Evolutionary conservation across 2,113 vertebrate species (phyloP), one percentile per base, ranked within the genome.

Genomic region (Paratilapia polleni): DNA sequence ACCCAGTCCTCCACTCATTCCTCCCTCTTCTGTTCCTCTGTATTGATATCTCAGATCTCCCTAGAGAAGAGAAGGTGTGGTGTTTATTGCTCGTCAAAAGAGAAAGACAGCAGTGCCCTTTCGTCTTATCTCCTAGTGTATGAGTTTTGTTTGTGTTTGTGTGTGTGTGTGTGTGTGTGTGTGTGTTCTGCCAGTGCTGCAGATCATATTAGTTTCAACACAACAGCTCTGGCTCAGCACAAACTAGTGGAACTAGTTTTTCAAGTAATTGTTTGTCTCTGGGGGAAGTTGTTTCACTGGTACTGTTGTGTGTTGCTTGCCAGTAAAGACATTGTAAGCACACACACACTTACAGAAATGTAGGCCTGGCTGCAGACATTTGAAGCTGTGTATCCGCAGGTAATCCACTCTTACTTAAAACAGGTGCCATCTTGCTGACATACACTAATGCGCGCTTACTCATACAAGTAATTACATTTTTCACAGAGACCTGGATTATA

Each of bases 401-500:
- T 94, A 92, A 93, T 94, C 90, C 90, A 87, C 77, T 93, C 87
- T 90, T 74, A 82, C 91, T 92, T 92, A 89, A 88, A 93, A 90
- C 93, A 89, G 88, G 86, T 86, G 89, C 88, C 90, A 83, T 93
- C 85, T 81, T 88, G 88, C 92, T 92, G 89, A 91, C 91, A 87
- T 91, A 90, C 90, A 92, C 90, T 91, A 92, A 89, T 93, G 90
- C 90, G 52, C 58, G 82, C 93, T 94, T 93, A 92, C 89, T 94
- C 94, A 94, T 86, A 94, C 92, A 92, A 89, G 91, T 94, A 93
- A 95, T 94, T 93, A 92, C 91, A 92, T 92, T 94, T 70, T 94
- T 91, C 84, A 89, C 84, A 80, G 82, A 91, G 82, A 88, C 87
- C 87, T 83, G 92, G 90, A 94, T 91, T 89, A 93, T 58, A 78